A percentile compares a stretch with the other conserved stretches of the same genome.
Evolutionary conservation across 2,113 vertebrate genomes (phyloP).

Genomic region (Salminus brasiliensis): DNA sequence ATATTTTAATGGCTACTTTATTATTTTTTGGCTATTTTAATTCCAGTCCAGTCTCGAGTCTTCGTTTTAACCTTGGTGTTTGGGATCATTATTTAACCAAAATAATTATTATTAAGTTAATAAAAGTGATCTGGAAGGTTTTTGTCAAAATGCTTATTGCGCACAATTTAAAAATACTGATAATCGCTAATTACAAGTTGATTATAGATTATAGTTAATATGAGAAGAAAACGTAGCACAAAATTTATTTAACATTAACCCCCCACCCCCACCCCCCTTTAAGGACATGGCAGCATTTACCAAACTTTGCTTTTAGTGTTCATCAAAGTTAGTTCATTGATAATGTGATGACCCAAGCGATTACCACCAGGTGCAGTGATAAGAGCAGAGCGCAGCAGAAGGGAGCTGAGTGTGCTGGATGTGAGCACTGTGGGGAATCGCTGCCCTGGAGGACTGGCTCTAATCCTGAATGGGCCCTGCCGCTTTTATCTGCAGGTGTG

Average conservation of each 20-base stretch:
- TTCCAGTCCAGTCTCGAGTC: no score
- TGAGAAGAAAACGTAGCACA: background rate
- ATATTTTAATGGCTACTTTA: no score
- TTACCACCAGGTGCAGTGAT: background rate
- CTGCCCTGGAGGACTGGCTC: constrained; percentile 1
- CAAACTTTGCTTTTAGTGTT: constrained; percentile 21
- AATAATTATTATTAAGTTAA: no score
- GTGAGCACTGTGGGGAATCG: constrained; percentile 1
- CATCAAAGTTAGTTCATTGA: constrained; percentile 11
- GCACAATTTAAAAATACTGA: no score
- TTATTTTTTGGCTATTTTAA: no score
- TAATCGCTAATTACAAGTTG: no score
- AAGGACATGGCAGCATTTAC: background rate
- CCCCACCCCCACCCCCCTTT: no score
- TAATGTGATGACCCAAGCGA: background rate
- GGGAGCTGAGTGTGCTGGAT: constrained; percentile 25
- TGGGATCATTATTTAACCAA: no score
- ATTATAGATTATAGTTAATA: no score
- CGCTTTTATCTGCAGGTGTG: constrained; percentile 30
- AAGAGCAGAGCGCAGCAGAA: constrained; percentile 15
- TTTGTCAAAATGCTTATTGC: no score
- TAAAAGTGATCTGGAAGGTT: no score
- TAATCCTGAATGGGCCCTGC: constrained; percentile 24
- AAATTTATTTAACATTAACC: constrained; percentile 2
- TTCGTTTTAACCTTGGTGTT: no score